These are phyloP conservation scores for Bombus confusus DNA, from an alignment of 1,140 invertebrate species.

Conservation along the genomic window DNA sequence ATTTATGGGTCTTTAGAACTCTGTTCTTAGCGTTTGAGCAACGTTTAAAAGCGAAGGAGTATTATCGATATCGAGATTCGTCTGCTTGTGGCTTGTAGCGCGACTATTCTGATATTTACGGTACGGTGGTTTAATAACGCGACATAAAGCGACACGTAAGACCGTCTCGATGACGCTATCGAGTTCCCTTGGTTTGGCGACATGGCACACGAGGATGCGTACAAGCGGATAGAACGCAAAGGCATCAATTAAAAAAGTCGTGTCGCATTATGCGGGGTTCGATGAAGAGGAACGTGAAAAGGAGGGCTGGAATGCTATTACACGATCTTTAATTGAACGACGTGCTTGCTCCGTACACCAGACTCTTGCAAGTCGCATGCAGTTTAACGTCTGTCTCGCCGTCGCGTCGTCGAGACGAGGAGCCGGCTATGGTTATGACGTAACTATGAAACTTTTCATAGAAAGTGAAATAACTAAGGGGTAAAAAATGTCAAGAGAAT, in stretches of 20 bases:
- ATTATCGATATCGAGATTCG: not conserved
- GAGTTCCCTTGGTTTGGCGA: not conserved
- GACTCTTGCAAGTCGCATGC: not conserved
- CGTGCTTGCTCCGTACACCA: not conserved
- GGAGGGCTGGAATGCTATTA: conserved; percentile 27
- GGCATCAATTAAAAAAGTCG: conserved; percentile 46
- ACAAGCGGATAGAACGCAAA: not conserved
- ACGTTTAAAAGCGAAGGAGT: too few species aligned
- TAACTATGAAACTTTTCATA: not conserved
- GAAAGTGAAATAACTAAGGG: not conserved
- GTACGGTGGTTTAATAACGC: not conserved
- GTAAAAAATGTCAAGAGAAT: too few species aligned
- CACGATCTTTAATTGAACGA: conserved; percentile 41
- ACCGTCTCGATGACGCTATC: conserved; percentile 40
- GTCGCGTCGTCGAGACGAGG: not conserved
- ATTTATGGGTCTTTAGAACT: too few species aligned
- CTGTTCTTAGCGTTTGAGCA: too few species aligned
- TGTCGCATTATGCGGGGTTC: conserved; percentile 32
- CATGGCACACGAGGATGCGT: not conserved
- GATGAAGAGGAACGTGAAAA: conserved; percentile 1
- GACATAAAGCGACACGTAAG: conserved; percentile 19
- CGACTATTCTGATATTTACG: not conserved
- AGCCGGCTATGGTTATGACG: too few species aligned
- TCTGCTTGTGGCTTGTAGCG: not conserved
- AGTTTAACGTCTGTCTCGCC: not conserved